Percentiles rank a stretch among this genome's conserved stretches.
These are phyloP conservation scores for Diploptera punctata DNA, from an alignment of 2,888 invertebrate species.

Conservation along the genomic window DNA sequence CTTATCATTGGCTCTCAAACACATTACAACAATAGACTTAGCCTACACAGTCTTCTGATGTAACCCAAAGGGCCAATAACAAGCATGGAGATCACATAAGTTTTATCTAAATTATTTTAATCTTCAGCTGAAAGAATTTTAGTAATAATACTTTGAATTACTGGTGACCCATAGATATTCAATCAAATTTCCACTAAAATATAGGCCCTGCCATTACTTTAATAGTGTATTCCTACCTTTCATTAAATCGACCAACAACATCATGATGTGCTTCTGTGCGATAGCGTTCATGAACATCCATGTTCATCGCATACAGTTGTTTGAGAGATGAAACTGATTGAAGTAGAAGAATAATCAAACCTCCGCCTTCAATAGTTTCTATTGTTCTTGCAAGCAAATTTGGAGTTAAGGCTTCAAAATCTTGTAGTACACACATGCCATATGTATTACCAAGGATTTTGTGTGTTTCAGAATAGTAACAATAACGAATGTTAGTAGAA, in stretches of 20 bases:
- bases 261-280: conserved; percentile 94
- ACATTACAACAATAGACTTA: no score
- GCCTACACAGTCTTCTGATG: no score
- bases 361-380: conserved; percentile 98
- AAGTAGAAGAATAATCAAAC: conserved; percentile 88
- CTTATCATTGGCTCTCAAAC: no score
- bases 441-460: conserved; percentile 97
- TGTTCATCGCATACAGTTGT: conserved; percentile 94
- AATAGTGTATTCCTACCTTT: conserved; percentile 62
- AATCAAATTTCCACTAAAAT: no score
- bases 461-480: conserved; percentile 97
- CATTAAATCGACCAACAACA: conserved; percentile 94
- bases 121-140: no score
- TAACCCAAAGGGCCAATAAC: no score
- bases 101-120: no score
- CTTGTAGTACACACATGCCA: conserved; percentile 82
- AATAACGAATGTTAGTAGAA: conserved; percentile 95
- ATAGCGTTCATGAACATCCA: conserved; percentile 98
- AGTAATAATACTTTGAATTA: no score
- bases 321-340: conserved; percentile 86
- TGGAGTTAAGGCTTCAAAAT: conserved; percentile 97
- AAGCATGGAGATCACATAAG: no score
- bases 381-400: conserved; percentile 95
- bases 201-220: no score
- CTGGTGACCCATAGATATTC: no score